Evolutionary conservation across 2,888 invertebrate species (phyloP).

Genomic region (Apomyelois bistriatella): DNA sequence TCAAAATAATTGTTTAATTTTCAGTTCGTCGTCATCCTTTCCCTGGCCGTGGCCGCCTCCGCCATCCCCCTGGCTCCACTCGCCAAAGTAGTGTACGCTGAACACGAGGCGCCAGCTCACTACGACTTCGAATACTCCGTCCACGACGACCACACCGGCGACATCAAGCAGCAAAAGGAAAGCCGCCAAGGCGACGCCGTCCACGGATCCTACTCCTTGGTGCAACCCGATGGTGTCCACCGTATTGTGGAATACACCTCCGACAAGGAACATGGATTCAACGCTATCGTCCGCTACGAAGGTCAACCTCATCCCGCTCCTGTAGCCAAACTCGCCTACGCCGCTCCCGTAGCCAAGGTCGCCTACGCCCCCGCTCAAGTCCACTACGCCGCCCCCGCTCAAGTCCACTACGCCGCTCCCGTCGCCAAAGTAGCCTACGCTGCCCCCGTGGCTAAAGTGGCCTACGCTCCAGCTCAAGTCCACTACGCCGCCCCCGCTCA

Average conservation of each 20-base stretch:
- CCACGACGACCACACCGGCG: constrained; percentile 77
- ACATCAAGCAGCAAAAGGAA: constrained; percentile 78
- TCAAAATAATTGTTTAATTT: constrained; percentile 21
- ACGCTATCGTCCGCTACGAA: constrained; percentile 40
- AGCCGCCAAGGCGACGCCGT: constrained; percentile 76
- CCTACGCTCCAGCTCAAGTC: constrained; percentile 32
- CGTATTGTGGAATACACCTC: constrained; percentile 73
- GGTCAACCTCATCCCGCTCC: constrained; percentile 34
- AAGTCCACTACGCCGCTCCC: constrained; percentile 40
- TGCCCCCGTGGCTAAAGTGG: constrained; percentile 35
- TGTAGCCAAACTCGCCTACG: constrained; percentile 25
- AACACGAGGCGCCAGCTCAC: constrained; percentile 58
- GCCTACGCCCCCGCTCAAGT: constrained; percentile 32
- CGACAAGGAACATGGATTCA: constrained; percentile 49
- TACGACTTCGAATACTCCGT: constrained; percentile 76
- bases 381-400: constrained; percentile 27
- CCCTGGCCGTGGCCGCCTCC: constrained; percentile 45
- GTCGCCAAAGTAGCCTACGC: constrained; percentile 32
- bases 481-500: constrained; percentile 29
- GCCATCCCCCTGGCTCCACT: constrained; percentile 40
- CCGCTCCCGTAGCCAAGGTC: constrained; percentile 30
- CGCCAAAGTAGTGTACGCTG: constrained; percentile 36
- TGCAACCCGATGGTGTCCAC: constrained; percentile 72
- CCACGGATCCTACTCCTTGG: constrained; percentile 79
- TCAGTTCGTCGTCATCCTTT: constrained; percentile 52